These are phyloP conservation scores for Pedionomus torquatus DNA, from an alignment of 2,113 vertebrate species.

Conservation along the genomic window DNA sequence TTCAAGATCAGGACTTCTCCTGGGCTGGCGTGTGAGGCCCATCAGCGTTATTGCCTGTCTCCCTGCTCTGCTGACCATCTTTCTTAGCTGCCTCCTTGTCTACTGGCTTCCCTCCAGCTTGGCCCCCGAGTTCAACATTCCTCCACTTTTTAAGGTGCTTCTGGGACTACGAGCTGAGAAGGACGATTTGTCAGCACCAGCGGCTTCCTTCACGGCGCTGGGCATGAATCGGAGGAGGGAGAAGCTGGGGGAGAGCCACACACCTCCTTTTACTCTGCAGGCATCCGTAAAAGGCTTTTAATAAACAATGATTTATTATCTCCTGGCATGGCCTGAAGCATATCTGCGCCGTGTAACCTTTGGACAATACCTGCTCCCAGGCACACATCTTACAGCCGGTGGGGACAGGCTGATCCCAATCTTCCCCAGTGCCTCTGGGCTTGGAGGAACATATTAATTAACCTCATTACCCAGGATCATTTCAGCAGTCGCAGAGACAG, in stretches of 20 bases:
- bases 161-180: slow-evolving; percentile 28
- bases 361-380: not conserved
- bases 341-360: not conserved
- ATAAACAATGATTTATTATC: slow-evolving; percentile 49
- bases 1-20: slow-evolving; percentile 62
- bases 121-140: not conserved
- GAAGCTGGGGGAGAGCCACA: not conserved
- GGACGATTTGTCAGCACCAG: slow-evolving; percentile 48
- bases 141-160: slow-evolving; percentile 40
- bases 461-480: not conserved
- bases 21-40: not conserved
- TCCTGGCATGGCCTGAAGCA: slow-evolving; percentile 24
- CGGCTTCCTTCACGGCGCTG: not conserved
- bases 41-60: slow-evolving; percentile 32
- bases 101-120: slow-evolving; percentile 38
- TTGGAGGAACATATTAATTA: slow-evolving; percentile 7
- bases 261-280: not conserved
- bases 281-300: slow-evolving; percentile 39
- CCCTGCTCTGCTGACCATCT: slow-evolving; percentile 21
- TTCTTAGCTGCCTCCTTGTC: not conserved
- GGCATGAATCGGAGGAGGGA: not conserved
- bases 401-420: not conserved
- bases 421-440: not conserved
- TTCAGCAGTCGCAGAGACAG: not conserved
- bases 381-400: not conserved